These are phyloP conservation scores for Oxycera nigricornis DNA, from an alignment of 2,888 invertebrate species.

Conservation along the genomic window DNA sequence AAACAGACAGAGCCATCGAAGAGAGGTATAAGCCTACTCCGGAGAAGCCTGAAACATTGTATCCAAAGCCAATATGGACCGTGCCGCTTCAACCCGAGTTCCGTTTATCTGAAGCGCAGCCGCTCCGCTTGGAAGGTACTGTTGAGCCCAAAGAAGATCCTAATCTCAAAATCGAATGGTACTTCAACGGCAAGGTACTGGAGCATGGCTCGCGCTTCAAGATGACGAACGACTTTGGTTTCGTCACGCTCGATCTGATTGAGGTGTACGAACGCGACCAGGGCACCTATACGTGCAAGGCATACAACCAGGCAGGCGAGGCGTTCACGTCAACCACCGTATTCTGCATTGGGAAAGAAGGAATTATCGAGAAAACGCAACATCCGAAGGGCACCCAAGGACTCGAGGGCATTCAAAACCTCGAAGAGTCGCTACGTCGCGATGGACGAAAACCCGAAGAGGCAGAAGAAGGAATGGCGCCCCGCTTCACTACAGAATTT, in stretches of 20 bases:
- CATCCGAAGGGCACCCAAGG: constrained; percentile 96
- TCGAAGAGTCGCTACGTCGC: constrained; percentile 83
- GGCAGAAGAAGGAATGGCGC: constrained; percentile 82
- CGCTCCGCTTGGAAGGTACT: constrained; percentile 91
- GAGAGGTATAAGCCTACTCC: constrained; percentile 74
- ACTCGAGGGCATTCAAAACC: constrained; percentile 86
- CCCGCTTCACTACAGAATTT: constrained; percentile 88
- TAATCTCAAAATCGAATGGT: constrained; percentile 90
- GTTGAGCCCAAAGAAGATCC: constrained; percentile 95
- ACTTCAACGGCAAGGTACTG: constrained; percentile 87
- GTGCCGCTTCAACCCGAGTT: constrained; percentile 83
- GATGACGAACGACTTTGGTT: constrained; percentile 94
- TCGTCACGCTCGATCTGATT: constrained; percentile 90
- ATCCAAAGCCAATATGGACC: constrained; percentile 85
- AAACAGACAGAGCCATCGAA: constrained; percentile 83
- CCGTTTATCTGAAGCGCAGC: constrained; percentile 80
- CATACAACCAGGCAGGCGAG: constrained; percentile 86
- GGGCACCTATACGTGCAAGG: constrained; percentile 92
- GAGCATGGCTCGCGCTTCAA: constrained; percentile 90
- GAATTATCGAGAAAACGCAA: constrained; percentile 85
- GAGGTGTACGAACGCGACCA: constrained; percentile 93
- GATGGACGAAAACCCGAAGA: constrained; percentile 73
- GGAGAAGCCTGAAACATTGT: constrained; percentile 76
- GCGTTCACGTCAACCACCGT: constrained; percentile 91
- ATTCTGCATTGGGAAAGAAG: constrained; percentile 81